A percentile compares a stretch with the other conserved stretches of the same genome.
Conservation (phyloP, 2,888 invertebrate genomes). For the Tachina lurida region DNA sequence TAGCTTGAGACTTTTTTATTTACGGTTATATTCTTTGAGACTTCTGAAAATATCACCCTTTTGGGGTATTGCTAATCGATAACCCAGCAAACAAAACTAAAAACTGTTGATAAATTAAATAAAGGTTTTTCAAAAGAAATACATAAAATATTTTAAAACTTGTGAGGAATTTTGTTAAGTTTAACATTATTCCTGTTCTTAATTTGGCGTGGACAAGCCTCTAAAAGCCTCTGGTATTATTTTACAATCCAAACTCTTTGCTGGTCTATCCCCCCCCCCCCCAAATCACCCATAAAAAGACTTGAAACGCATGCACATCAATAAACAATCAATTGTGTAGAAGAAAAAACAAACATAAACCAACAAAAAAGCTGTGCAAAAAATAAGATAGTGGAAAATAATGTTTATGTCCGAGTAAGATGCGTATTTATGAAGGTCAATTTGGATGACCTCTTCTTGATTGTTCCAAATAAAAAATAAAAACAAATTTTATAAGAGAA, state of each 20-base stretch:
- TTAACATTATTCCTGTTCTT: too few relatives aligned
- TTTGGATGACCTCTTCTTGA: constrained; percentile 63
- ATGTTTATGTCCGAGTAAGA: constrained; percentile 59
- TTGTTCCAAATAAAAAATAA: constrained; percentile 3
- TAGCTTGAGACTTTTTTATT: too few relatives aligned
- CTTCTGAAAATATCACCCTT: not conserved
- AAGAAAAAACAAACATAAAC: constrained; percentile 7
- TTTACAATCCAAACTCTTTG: not conserved
- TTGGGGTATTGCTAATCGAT: not conserved
- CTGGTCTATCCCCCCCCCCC: constrained; percentile 14
- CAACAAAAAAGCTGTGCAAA: constrained; percentile 7
- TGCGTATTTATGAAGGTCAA: constrained; percentile 70
- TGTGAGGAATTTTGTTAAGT: too few relatives aligned
- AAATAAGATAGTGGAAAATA: constrained; percentile 31
- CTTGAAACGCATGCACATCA: constrained; percentile 53
- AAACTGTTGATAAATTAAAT: too few relatives aligned
- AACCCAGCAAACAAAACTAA: not conserved
- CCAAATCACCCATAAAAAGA: not conserved
- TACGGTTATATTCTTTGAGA: too few relatives aligned
- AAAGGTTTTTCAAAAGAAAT: too few relatives aligned
- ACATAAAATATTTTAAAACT: too few relatives aligned
- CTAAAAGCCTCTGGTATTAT: too few relatives aligned
- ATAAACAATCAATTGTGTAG: constrained; percentile 63
- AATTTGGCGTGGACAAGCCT: too few relatives aligned
- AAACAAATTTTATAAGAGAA: not conserved